A percentile compares a stretch with the other conserved stretches of the same genome.
phyloP scores from a whole-genome alignment of 2,888 invertebrate species.

The Cephonodes hylas region DNA sequence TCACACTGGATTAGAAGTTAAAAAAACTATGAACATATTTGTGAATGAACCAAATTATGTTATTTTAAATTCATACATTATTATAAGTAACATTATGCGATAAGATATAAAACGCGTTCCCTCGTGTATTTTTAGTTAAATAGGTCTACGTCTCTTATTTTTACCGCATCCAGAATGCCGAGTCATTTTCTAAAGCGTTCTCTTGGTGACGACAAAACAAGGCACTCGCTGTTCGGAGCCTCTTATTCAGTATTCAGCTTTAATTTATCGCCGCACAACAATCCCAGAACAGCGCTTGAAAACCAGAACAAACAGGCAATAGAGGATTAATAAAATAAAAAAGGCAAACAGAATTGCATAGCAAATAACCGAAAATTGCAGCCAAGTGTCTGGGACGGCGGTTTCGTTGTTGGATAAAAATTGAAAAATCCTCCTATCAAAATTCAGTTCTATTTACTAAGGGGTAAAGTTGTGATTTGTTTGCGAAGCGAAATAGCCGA shows the following conservation, averaged over 20 bases:
- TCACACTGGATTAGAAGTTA: too few species aligned
- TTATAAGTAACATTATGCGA: too few species aligned
- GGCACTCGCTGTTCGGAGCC: background rate
- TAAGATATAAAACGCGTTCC: too few species aligned
- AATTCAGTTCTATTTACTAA: background rate
- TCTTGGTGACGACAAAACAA: background rate
- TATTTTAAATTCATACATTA: too few species aligned
- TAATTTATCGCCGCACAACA: background rate
- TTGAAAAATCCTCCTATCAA: background rate
- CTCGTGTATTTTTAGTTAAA: too few species aligned
- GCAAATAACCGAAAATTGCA: constrained; percentile 5
- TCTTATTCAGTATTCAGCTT: background rate
- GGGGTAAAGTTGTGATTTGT: background rate
- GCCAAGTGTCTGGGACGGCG: background rate
- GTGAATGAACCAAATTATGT: too few species aligned
- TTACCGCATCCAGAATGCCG: background rate
- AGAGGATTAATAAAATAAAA: background rate
- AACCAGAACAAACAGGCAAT: constrained; percentile 1
- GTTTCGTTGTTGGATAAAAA: background rate
- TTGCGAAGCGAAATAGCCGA: background rate
- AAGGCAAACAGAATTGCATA: background rate
- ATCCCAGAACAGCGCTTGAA: background rate
- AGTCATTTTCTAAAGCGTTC: background rate
- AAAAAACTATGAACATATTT: too few species aligned
- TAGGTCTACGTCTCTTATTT: too few species aligned